Base-by-base conservation (phyloP, 2,888 invertebrate genomes). In the Choreutis nemorana region DNA sequence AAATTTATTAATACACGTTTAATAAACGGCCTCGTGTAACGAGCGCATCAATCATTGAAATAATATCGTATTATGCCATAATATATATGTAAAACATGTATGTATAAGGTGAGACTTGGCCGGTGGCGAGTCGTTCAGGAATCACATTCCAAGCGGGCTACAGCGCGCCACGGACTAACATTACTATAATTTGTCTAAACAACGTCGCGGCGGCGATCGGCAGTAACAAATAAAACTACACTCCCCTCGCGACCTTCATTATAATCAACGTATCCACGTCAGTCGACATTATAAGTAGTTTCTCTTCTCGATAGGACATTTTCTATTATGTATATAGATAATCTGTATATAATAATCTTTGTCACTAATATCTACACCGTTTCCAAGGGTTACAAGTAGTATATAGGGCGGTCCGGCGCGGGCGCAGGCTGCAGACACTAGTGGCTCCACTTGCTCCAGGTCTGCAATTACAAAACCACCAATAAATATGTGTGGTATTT, bases 1-100 rank as follows among this genome's bases (percentile, higher is more conserved):
- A 83, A 84, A 70, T 83, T 83, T 82, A 83, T 83, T 80, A 84
- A 71, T 78, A 78, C 77, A 75, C 71, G 63, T 71, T 68, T 55
- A 55, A 64, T 65, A 62, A 56, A 60, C 57, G 53, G 48, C 53
- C 45, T 44, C 15, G 26, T 8, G 12, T 8, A 18, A 55, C 66
- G 63, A 62, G 61, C 59, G 54, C 49, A 50, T 54, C 59, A 55
- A 58, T 58, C 49, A 57, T 58, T 45, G 45, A 66, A 67, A 67
- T 56, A 63, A 67, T 61, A 66, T 66, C 62, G 60, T 72, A 71
- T 68, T 81, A 83, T 81, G 83, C 82, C 81, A 79, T 71, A 67
- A 58, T 61, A 68, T 66, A 68, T 47, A 51, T 70, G 71, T 70
- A 70, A 67, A 68, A 63, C 59, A 63, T 66, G 58, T 66, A 64